Percentiles rank a stretch among this genome's conserved stretches.
These are phyloP conservation scores for Drosophila nigritarsus DNA, from an alignment of 2,888 invertebrate genomes.

Conservation along the genomic window DNA sequence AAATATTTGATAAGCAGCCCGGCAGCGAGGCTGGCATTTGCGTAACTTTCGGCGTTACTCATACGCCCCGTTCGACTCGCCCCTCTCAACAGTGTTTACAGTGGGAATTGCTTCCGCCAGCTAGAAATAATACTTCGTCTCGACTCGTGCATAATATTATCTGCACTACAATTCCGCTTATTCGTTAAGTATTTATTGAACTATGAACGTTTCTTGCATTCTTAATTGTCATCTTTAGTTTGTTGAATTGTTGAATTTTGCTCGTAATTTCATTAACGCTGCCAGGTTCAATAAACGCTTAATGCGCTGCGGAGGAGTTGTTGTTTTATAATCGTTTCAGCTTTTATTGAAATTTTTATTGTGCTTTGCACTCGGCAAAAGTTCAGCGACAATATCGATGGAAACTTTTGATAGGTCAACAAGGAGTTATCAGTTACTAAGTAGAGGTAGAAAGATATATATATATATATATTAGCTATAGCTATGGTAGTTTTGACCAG, in stretches of 20 bases:
- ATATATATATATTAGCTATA: not conserved
- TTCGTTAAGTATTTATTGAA: conserved; percentile 27
- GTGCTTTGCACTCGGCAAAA: conserved; percentile 20
- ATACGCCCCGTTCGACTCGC: conserved; percentile 51
- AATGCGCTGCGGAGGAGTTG: conserved; percentile 52
- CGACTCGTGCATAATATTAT: conserved; percentile 7
- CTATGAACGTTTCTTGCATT: conserved; percentile 15
- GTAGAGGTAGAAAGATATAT: not conserved
- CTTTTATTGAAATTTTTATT: conserved; percentile 4
- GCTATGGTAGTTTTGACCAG: not conserved
- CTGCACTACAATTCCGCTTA: not conserved
- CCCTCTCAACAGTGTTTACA: conserved; percentile 52
- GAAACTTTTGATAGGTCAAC: not conserved
- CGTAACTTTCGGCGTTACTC: conserved; percentile 72
- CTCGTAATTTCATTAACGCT: conserved; percentile 5
- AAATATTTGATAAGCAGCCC: conserved; percentile 75
- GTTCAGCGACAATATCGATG: conserved; percentile 23
- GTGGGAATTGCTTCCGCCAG: conserved; percentile 62
- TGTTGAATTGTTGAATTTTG: conserved; percentile 14
- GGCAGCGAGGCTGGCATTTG: conserved; percentile 48
- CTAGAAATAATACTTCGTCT: conserved; percentile 3
- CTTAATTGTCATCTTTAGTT: conserved; percentile 5
- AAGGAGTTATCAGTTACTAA: not conserved
- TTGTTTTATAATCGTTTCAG: conserved; percentile 1
- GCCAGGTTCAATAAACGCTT: conserved; percentile 64